Percentiles rank a stretch among this genome's conserved stretches.
Evolutionary conservation across 2,113 vertebrate genomes (phyloP).

Genomic region (Irena cyanogastra): DNA sequence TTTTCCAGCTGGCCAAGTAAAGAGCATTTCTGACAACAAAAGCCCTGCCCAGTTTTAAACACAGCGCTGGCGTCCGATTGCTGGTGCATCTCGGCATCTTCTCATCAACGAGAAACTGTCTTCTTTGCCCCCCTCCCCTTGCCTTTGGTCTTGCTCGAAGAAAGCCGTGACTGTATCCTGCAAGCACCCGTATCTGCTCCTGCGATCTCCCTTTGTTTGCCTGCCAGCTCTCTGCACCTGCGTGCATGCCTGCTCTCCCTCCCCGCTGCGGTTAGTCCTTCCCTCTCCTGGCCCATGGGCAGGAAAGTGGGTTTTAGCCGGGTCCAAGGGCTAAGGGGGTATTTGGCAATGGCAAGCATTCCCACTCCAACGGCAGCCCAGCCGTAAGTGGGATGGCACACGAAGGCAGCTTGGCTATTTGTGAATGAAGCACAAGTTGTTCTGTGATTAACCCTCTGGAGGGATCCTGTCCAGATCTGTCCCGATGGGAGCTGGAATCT

Average conservation of each 20-base stretch:
- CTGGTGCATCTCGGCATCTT: not conserved
- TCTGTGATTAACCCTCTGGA: not conserved
- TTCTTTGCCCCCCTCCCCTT: not conserved
- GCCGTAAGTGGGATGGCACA: not conserved
- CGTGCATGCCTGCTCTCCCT: not conserved
- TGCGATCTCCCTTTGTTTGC: slow-evolving; percentile 46
- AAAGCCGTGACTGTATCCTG: not conserved
- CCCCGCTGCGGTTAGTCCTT: not conserved
- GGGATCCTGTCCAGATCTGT: not conserved
- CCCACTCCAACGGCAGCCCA: not conserved
- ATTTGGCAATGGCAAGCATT: not conserved
- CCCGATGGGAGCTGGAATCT: not conserved
- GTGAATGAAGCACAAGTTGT: not conserved
- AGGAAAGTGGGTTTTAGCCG: not conserved
- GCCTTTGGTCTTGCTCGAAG: not conserved
- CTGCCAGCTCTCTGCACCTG: slow-evolving; percentile 61
- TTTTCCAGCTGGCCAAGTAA: not conserved
- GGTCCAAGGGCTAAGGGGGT: not conserved
- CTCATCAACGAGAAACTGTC: not conserved
- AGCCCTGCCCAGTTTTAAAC: not conserved
- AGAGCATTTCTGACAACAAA: not conserved
- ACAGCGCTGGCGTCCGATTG: accelerated
- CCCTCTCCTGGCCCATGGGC: not conserved
- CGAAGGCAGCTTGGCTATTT: not conserved
- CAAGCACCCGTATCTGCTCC: not conserved